phyloP scores from a whole-genome alignment of 2,888 invertebrate species.

The Piscicola geometra region DNA sequence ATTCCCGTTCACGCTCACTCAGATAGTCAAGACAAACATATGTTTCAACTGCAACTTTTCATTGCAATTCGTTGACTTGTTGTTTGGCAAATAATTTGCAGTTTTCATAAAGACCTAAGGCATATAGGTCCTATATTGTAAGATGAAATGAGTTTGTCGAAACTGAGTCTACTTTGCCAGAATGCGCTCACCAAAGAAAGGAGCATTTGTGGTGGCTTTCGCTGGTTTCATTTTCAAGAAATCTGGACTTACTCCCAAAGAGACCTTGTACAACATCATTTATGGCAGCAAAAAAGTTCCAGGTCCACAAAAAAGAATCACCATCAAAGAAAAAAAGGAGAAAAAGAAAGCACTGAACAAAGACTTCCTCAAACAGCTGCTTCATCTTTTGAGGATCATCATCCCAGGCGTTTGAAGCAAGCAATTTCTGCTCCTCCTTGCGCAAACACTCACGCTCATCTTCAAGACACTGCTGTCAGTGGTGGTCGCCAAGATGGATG shows the following conservation, averaged over 20 bases:
- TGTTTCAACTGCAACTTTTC: no score
- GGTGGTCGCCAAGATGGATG: constrained; percentile 91
- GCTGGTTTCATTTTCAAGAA: constrained; percentile 48
- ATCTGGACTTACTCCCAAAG: constrained; percentile 25
- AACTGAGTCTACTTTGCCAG: constrained; percentile 43
- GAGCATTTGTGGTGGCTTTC: constrained; percentile 47
- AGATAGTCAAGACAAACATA: no score
- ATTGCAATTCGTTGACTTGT: no score
- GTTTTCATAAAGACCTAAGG: no score
- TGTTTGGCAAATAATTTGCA: no score
- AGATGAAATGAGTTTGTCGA: constrained; percentile 45
- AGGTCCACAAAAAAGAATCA: no score
- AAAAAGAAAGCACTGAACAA: constrained; percentile 54
- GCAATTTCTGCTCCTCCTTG: constrained; percentile 62
- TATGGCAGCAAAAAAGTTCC: no score
- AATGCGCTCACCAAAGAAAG: constrained; percentile 42
- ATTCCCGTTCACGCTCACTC: no score
- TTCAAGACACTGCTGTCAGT: constrained; percentile 93
- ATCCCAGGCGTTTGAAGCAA: constrained; percentile 72
- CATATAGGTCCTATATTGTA: no score
- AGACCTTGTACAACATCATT: background rate
- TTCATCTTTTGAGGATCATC: constrained; percentile 75
- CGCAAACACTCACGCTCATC: constrained; percentile 82
- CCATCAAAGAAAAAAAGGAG: no score
- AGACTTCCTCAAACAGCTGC: constrained; percentile 66